phyloP scores from a whole-genome alignment of 2,888 invertebrate genomes.

The Drosophila mayaguana region DNA sequence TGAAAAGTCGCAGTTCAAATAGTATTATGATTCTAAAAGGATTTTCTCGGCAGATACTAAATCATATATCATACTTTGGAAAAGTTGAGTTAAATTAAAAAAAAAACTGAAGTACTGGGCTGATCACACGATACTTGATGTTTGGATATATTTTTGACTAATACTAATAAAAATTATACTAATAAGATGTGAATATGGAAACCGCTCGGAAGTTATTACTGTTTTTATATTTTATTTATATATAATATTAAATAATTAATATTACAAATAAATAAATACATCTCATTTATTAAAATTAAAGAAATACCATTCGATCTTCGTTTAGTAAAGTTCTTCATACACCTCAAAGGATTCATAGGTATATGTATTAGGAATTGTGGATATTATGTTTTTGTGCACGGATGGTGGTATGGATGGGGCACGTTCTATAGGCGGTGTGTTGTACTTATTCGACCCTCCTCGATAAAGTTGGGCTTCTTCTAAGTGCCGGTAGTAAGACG shows the following conservation, averaged over 20 bases:
- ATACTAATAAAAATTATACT: too few species aligned
- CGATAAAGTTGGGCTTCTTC: constrained; percentile 34
- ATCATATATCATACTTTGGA: too few species aligned
- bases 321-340: constrained; percentile 60
- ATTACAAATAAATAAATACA: neutral
- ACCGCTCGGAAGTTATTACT: too few species aligned
- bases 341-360: constrained; percentile 61
- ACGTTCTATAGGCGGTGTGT: constrained; percentile 59
- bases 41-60: too few species aligned
- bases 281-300: neutral
- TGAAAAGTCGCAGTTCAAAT: neutral
- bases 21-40: too few species aligned
- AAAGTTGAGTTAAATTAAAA: too few species aligned
- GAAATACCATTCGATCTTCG: neutral
- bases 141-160: too few species aligned
- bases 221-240: too few species aligned
- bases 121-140: too few species aligned
- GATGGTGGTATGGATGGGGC: constrained; percentile 58
- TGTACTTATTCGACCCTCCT: constrained; percentile 51
- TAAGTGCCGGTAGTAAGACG: constrained; percentile 43
- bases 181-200: too few species aligned
- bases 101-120: too few species aligned
- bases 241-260: too few species aligned
- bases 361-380: constrained; percentile 6
- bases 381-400: neutral